Evolutionary conservation across 2,113 vertebrate species (phyloP), one percentile per base, ranked within the genome.

Genomic region (Pseudois nayaur): DNA sequence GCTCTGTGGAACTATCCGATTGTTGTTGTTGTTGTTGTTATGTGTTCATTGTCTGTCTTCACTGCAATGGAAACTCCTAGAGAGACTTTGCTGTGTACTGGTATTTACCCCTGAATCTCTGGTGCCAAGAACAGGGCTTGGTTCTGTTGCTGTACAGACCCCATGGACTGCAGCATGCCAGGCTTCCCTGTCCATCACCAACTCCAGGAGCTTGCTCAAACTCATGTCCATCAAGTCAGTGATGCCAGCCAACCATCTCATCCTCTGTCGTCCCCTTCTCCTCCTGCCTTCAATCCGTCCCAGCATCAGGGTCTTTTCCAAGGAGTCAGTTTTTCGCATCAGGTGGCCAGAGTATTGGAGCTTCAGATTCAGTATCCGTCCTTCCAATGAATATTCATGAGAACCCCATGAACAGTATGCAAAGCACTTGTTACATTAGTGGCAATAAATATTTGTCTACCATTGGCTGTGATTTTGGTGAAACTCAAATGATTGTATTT

Each of bases 1-100:
- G 0, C 43, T 67, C 59, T 52, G 10, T 62, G 19, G 23, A 87
- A 43, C 50, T 29, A 2, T 25, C 16, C 0, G 0, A 7, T 74
- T 60, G 11, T 19, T 21, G 6, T 16, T 60, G 10, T 71, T 71
- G 11, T 19, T 21, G 6, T 16, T 60, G 10, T 71, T 71, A 8
- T 3, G 27, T 55, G 6, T 48, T 55, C 19, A 3, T 21, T 40
- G n/a, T 62, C 36, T 23, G 5, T 50, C 74, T 60, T 55, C 27
- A 25, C 48, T 9, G 36, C 55, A 27, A 0, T 14, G 31, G 48
- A 62, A 40, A n/a, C 25, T 62, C 33, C 36, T 92, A 45, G 31
- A 50, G 78, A 85, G 76, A n/a, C 7, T 59, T 31, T 27, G 7
- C 74, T 13, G 0, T 48, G 8, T 64, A 5, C 13, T 81, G 23